Conservation (phyloP, 1,140 invertebrate genomes). For the Hycleus phaleratus region DNA sequence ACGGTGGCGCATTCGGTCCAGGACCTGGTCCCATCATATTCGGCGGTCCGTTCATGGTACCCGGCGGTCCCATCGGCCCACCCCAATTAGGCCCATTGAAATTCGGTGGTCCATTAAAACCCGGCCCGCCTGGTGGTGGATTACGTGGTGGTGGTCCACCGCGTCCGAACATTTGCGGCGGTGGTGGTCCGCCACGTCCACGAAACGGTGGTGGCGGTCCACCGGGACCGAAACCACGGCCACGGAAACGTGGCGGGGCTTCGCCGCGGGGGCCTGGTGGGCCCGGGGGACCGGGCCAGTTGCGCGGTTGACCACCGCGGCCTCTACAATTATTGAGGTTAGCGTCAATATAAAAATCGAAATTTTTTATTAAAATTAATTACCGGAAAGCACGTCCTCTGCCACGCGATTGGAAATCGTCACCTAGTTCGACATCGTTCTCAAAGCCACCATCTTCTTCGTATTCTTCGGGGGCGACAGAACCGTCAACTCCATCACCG, state of each 20-base stretch:
- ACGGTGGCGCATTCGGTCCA: slow-evolving; percentile 44
- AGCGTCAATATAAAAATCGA: neutral
- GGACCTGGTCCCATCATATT: slow-evolving; percentile 47
- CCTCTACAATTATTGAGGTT: slow-evolving; percentile 20
- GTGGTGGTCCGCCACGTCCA: slow-evolving; percentile 44
- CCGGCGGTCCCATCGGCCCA: slow-evolving; percentile 57
- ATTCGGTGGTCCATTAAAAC: slow-evolving; percentile 47
- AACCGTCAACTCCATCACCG: slow-evolving; percentile 18
- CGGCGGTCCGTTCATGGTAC: slow-evolving; percentile 49
- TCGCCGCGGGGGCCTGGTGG: slow-evolving; percentile 43
- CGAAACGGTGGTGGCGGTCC: slow-evolving; percentile 55
- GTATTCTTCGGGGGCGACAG: slow-evolving; percentile 23
- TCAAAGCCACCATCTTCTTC: slow-evolving; percentile 37
- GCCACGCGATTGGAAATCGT: slow-evolving; percentile 42
- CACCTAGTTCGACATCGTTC: slow-evolving; percentile 33
- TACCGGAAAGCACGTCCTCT: slow-evolving; percentile 52
- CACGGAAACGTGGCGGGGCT: slow-evolving; percentile 53
- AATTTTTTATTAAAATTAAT: slow-evolving; percentile 1
- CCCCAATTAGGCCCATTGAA: slow-evolving; percentile 53
- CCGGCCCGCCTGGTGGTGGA: slow-evolving; percentile 38
- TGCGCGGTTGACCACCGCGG: slow-evolving; percentile 41
- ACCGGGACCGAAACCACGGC: slow-evolving; percentile 57
- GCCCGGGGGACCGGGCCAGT: slow-evolving; percentile 42
- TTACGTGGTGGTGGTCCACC: slow-evolving; percentile 44
- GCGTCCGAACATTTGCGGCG: slow-evolving; percentile 42